These are phyloP conservation scores for Toxotes lorentzi DNA, from an alignment of 2,797 vertebrate genomes.

Conservation along the genomic window DNA sequence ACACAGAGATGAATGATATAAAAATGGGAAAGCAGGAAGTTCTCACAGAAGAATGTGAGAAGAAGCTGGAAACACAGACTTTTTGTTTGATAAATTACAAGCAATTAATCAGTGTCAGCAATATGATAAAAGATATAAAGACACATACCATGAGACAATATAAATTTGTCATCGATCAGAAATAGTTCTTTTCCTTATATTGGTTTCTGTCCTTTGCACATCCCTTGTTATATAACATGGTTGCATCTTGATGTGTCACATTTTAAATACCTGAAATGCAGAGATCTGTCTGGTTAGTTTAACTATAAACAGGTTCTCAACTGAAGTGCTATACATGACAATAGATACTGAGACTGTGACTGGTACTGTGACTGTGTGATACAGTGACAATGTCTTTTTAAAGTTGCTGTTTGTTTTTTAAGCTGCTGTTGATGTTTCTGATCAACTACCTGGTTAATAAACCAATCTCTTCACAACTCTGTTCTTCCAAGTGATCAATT, in stretches of 20 bases:
- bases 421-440: conserved; percentile 33
- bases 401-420: background rate
- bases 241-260: conserved; percentile 5
- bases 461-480: conserved; percentile 41
- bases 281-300: conserved; percentile 9
- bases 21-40: background rate
- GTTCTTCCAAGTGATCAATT: conserved; percentile 55
- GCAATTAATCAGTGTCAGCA: background rate
- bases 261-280: background rate
- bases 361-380: conserved; percentile 12
- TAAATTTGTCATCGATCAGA: background rate
- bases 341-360: background rate
- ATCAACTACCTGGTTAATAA: conserved; percentile 30
- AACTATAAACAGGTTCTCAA: conserved; percentile 27
- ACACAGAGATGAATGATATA: background rate
- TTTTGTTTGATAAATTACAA: background rate
- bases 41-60: background rate
- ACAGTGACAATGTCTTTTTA: background rate
- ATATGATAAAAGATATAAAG: background rate
- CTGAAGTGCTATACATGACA: background rate
- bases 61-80: background rate
- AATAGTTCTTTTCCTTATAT: background rate
- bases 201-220: background rate
- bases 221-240: background rate
- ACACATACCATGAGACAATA: background rate